Evolutionary conservation across 2,888 invertebrate genomes (phyloP), one percentile per base, ranked within the genome.

Genomic region (Leucophora obtusa): DNA sequence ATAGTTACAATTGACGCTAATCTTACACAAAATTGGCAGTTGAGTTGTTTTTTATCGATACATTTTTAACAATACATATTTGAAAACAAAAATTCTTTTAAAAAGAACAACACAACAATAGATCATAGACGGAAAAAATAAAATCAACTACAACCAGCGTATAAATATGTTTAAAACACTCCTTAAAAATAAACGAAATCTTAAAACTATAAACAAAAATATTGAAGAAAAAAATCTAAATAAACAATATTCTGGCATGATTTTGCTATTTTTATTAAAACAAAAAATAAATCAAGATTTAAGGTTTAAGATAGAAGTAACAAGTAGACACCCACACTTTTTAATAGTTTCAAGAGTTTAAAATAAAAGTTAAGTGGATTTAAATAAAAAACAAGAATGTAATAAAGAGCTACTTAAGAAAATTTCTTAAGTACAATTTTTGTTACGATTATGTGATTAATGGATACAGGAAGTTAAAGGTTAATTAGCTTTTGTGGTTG

Each of bases 11-110:
- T 71, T 58, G 66, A 51, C 51, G 63, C 58, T 53, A 76, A 72
- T 72, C 63, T 65, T 54, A 72, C 53, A 72, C 24, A 50, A 72
- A 76, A 72, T 72, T 80, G 80, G 69, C 72, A 76, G 72, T 62
- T 28, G 47, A 72, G 50, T 58, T 66, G 33, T 70, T 18, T 33
- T 51, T 75, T 54, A 72, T 58, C 47, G 28, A 60, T 14, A 62
- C 33, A 47, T 14, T 7, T 18, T 2, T 51, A 75, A 66, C 51
- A 69, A 62, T 15, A 60, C 24, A 38, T 63, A 11, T n/a, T 3
- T 6, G 6, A 47, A 21, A 8, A 17, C 47, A 38, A 60, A 47
- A 47, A 62, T 50, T 28, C 2, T 21, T 28, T 62, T 56, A 47
- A 28, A 70, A 33, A 65, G 43, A 62, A 33, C 47, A 17, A 56